phyloP scores from a whole-genome alignment of 1,140 invertebrate genomes.

The Cydia amplana region DNA sequence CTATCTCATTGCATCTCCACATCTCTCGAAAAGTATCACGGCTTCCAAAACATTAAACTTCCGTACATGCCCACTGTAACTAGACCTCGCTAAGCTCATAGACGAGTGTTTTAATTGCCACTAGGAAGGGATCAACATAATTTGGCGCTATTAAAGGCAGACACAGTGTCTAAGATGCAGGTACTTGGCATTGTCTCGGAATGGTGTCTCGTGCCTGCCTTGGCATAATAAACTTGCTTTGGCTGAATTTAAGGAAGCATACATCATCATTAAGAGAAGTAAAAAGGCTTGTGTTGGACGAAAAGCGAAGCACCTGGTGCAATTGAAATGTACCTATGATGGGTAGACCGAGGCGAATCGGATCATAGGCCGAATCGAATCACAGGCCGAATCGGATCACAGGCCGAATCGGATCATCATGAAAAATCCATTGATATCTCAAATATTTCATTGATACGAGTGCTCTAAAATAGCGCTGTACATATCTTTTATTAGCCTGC shows the following conservation, averaged over 20 bases:
- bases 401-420: too few relatives aligned
- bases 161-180: conserved; percentile 27
- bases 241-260: not conserved
- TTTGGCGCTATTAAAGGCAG: conserved; percentile 29
- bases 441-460: too few relatives aligned
- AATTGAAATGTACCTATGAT: not conserved
- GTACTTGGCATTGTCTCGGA: conserved; percentile 23
- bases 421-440: too few relatives aligned
- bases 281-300: not conserved
- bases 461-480: too few relatives aligned
- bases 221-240: conserved; percentile 5
- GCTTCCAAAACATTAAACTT: conserved; percentile 23
- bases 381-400: too few relatives aligned
- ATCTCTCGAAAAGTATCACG: conserved; percentile 14
- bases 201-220: conserved; percentile 3
- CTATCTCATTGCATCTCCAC: conserved; percentile 25
- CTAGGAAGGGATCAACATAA: not conserved
- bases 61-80: not conserved
- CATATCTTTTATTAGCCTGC: too few relatives aligned
- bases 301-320: not conserved
- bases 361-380: too few relatives aligned
- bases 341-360: too few relatives aligned
- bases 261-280: not conserved
- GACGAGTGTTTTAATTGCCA: not conserved
- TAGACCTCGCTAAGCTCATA: not conserved